Conservation (phyloP, 2,797 vertebrate genomes). For the Limnodromus scolopaceus region DNA sequence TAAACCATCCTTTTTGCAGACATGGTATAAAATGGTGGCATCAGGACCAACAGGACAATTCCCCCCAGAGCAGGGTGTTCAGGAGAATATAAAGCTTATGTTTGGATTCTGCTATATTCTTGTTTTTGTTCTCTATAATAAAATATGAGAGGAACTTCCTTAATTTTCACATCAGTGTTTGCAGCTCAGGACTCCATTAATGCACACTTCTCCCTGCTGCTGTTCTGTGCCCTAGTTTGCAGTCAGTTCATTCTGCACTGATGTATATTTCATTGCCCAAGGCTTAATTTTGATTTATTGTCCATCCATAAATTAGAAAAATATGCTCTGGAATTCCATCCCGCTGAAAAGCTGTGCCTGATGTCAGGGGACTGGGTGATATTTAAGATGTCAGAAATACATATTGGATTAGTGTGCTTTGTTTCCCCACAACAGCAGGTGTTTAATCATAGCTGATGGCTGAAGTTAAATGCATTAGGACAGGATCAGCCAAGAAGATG, state of each 20-base stretch:
- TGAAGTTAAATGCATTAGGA: conserved; percentile 99
- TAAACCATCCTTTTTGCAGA: neutral
- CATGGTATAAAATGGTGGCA: neutral
- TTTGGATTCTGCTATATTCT: conserved; percentile 7
- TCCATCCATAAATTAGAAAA: conserved; percentile 99
- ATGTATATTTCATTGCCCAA: conserved; percentile 99
- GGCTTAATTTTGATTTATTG: conserved; percentile 99
- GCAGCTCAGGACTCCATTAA: conserved; percentile 82
- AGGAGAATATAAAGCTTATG: neutral
- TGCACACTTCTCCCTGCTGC: conserved; percentile 82
- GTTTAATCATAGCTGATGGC: conserved; percentile 99
- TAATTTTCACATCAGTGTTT: conserved; percentile 74
- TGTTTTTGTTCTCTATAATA: conserved; percentile 48
- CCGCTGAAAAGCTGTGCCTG: conserved; percentile 93
- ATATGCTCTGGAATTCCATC: conserved; percentile 99
- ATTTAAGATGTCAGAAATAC: conserved; percentile 99
- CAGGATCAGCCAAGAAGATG: conserved; percentile 92
- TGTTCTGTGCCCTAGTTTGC: conserved; percentile 91
- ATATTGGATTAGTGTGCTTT: conserved; percentile 99
- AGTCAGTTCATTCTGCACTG: conserved; percentile 94
- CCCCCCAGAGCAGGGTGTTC: neutral
- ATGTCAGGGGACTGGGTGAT: conserved; percentile 99
- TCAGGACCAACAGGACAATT: neutral
- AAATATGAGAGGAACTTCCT: conserved; percentile 73
- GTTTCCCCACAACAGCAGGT: conserved; percentile 99